Base-by-base conservation (phyloP, 2,797 vertebrate species). In the Ctenosaura bakeri region DNA sequence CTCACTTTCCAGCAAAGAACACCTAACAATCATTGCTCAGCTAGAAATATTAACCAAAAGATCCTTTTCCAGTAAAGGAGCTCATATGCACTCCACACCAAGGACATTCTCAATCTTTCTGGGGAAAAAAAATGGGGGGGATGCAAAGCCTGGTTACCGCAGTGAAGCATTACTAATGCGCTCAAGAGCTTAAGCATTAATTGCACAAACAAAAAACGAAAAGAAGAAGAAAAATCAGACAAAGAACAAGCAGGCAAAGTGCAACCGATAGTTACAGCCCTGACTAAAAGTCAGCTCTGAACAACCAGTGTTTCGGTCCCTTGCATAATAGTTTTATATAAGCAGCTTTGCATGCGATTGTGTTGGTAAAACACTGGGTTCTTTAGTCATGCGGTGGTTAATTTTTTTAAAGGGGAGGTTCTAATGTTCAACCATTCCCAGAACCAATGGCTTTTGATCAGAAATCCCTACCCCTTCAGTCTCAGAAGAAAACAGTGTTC, bases 181-280 rank as follows among this genome's bases (percentile, higher is more conserved):
- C 81, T 93, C 89, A 83, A 88, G 10, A 91, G 91, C 83, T 94
- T 91, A 92, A 78, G 90, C 87, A 93, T 89, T 96, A 95, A 94
- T 92, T 91, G 90, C 77, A 78, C 32, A 64, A 90, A 92, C 66
- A 66, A n/a, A 50, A 16, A 64, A 14, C 38, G 29, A 71, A 78
- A 80, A 29, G 54, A 54, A 81, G 54, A 56, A n/a, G 95, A 94
- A 66, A 93, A 86, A 80, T 83, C 93, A 90, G 59, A 84, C 76
- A 93, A 91, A 92, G 91, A 91, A 93, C 82, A 90, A 32, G 50
- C 87, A 93, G 90, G 86, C 93, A 95, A 96, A 95, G 93, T 94
- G 91, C 93, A 95, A 94, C 84, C 46, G 87, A 94, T 94, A 96
- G 95, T 93, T 95, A 94, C 94, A 95, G 94, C 94, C 94, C 92